Conservation (phyloP, 2,113 vertebrate genomes). For the Cariama cristata region DNA sequence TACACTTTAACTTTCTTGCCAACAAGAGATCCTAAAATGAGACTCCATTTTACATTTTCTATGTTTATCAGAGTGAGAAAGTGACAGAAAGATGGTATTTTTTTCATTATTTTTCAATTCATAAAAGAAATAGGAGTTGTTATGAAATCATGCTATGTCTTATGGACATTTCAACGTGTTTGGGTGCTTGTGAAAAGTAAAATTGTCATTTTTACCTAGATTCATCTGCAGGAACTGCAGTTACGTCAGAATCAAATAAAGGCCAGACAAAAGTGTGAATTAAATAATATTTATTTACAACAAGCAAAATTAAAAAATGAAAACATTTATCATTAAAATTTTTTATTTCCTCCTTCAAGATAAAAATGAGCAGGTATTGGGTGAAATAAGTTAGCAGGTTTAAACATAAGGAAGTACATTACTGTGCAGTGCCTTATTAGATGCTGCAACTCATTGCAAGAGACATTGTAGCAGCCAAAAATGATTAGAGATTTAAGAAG, state of each 20-base stretch:
- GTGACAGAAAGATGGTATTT: accelerated
- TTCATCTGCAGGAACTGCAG: background rate
- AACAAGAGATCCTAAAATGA: background rate
- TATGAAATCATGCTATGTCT: background rate
- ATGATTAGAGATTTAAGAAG: background rate
- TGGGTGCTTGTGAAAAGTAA: background rate
- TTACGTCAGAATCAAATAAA: background rate
- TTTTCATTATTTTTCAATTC: background rate
- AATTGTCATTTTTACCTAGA: background rate
- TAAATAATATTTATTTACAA: background rate
- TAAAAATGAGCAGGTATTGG: background rate
- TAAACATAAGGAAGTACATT: background rate
- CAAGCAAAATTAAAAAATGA: background rate
- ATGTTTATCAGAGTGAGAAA: background rate
- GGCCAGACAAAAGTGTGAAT: background rate
- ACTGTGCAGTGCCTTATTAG: background rate
- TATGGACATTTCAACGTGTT: background rate
- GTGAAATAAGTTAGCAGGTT: background rate
- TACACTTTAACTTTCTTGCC: background rate
- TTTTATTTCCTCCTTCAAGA: background rate
- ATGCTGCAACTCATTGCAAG: background rate
- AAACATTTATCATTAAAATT: background rate
- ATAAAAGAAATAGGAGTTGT: background rate
- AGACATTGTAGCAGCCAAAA: background rate
- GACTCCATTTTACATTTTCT: background rate